phyloP scores from a whole-genome alignment of 2,797 vertebrate species.

The Periophthalmus magnuspinnatus region DNA sequence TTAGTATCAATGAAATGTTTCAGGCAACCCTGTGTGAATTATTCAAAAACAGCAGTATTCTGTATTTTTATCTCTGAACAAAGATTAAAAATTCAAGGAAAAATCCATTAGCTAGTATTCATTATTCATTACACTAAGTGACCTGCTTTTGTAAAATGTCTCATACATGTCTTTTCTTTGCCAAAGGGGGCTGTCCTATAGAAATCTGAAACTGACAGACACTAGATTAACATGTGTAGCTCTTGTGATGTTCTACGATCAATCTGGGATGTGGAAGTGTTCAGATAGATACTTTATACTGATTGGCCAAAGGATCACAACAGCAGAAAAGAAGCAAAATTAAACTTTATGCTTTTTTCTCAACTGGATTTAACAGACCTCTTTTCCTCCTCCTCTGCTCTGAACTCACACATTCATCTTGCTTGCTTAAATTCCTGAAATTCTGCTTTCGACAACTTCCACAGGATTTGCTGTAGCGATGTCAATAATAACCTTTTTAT shows the following conservation, averaged over 20 bases:
- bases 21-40: not conserved
- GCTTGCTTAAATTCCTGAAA: too few species aligned
- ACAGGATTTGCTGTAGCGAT: too few species aligned
- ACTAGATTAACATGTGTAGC: not conserved
- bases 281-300: too few species aligned
- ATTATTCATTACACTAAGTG: constrained; percentile 1
- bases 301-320: too few species aligned
- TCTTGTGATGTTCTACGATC: not conserved
- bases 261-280: too few species aligned
- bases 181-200: not conserved
- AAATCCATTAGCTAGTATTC: not conserved
- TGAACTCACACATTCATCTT: too few species aligned
- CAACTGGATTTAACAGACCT: too few species aligned
- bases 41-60: not conserved
- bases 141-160: not conserved
- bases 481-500: too few species aligned
- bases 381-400: too few species aligned
- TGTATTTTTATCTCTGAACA: not conserved
- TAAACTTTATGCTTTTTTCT: too few species aligned
- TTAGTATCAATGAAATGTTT: not conserved
- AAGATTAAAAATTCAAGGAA: constrained; percentile 1
- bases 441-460: too few species aligned
- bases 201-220: not conserved
- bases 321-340: too few species aligned
- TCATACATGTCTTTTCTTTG: not conserved